Percentiles rank a stretch among this genome's conserved stretches.
phyloP scores from a whole-genome alignment of 2,113 vertebrate species.

The Hassar affinis region DNA sequence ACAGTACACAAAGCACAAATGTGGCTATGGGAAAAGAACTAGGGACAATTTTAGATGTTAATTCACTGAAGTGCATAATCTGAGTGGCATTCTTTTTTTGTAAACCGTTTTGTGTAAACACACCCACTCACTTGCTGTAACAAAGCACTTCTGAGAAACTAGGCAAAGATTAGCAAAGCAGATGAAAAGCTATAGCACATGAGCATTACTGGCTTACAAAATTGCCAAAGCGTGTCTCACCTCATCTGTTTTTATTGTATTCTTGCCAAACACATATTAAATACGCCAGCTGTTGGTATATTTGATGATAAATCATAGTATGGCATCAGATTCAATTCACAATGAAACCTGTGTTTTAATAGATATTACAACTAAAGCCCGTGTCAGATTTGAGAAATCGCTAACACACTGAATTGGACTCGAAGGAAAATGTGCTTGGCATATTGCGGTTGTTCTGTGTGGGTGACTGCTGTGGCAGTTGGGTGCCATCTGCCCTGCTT shows the following conservation, averaged over 20 bases:
- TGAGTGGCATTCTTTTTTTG: not conserved
- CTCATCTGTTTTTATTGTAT: not conserved
- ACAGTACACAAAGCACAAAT: not conserved
- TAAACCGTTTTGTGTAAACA: not conserved
- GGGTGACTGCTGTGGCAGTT: conserved; percentile 39
- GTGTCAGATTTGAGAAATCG: conserved; percentile 9
- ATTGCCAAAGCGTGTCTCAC: not conserved
- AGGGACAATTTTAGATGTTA: not conserved
- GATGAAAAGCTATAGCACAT: conserved; percentile 16
- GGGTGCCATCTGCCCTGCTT: conserved; percentile 49
- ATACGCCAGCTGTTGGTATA: not conserved
- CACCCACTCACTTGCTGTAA: not conserved
- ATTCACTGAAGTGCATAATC: not conserved
- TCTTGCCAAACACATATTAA: not conserved
- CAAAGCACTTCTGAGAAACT: conserved; percentile 4
- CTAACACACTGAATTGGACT: not conserved
- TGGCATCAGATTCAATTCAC: not conserved
- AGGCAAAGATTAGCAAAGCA: not conserved
- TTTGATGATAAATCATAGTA: not conserved
- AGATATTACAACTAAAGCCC: not conserved
- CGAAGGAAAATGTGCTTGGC: conserved; percentile 24
- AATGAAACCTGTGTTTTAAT: not conserved
- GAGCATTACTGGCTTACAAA: not conserved
- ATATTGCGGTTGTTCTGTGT: conserved; percentile 38
- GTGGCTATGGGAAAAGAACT: not conserved